Conservation (phyloP, 2,797 vertebrate species). For the Cephalopachus bancanus region DNA sequence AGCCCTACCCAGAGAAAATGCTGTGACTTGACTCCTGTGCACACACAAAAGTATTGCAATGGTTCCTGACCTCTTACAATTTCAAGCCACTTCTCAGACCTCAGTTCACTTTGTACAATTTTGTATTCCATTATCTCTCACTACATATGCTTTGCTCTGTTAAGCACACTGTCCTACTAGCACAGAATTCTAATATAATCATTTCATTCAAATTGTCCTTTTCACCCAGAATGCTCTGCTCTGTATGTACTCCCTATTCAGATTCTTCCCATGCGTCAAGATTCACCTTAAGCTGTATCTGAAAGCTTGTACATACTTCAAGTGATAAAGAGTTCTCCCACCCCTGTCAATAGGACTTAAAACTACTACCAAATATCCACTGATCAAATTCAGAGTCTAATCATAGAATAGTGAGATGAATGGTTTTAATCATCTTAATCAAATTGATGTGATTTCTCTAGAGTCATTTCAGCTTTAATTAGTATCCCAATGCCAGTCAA, state of each 20-base stretch:
- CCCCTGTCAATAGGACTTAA: neutral
- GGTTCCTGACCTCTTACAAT: neutral
- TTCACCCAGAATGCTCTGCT: neutral
- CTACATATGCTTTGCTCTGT: neutral
- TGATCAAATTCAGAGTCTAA: neutral
- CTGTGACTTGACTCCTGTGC: neutral
- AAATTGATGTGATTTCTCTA: neutral
- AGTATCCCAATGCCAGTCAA: neutral
- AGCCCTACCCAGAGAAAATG: slow-evolving; percentile 13
- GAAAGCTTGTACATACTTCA: neutral
- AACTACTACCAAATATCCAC: neutral
- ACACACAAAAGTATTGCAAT: neutral
- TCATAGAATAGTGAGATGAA: neutral
- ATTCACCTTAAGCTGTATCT: neutral
- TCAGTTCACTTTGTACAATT: neutral
- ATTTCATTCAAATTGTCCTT: neutral
- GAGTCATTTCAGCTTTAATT: neutral
- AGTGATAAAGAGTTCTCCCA: neutral
- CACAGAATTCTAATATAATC: neutral
- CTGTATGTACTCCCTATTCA: neutral
- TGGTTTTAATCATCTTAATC: neutral
- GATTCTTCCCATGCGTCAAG: neutral
- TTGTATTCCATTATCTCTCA: neutral
- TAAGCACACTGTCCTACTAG: neutral
- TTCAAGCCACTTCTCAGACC: neutral